These are phyloP conservation scores for Drosophila simulans DNA, from an alignment of 1,140 invertebrate species.

Conservation along the genomic window DNA sequence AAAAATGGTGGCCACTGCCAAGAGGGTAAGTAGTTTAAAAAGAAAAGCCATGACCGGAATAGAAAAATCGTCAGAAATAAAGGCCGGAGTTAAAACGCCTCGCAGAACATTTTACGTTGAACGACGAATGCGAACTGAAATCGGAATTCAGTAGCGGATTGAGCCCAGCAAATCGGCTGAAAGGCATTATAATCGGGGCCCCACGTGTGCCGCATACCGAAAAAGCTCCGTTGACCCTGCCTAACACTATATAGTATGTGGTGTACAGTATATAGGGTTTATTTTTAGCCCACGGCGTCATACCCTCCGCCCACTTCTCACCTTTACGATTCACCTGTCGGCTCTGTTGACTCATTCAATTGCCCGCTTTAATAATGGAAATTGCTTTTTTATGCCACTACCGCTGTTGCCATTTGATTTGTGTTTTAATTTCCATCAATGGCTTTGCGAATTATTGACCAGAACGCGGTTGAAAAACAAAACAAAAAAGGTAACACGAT, in stretches of 20 bases:
- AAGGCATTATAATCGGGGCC: conserved; percentile 28
- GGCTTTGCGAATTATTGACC: conserved; percentile 66
- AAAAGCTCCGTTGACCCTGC: conserved; percentile 46
- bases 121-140: conserved; percentile 55
- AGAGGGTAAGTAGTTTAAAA: conserved; percentile 9
- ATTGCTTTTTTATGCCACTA: conserved; percentile 6
- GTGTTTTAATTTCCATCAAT: conserved; percentile 57
- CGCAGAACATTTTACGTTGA: conserved; percentile 72
- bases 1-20: conserved; percentile 14
- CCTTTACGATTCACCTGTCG: conserved; percentile 34
- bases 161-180: conserved; percentile 16
- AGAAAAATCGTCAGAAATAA: conserved; percentile 11
- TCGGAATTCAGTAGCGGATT: background rate
- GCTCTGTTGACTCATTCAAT: conserved; percentile 61
- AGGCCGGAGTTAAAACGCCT: conserved; percentile 7
- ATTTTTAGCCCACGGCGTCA: conserved; percentile 54
- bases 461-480: conserved; percentile 42
- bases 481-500: background rate
- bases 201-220: conserved; percentile 68
- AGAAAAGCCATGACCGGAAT: conserved; percentile 24
- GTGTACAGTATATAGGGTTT: conserved; percentile 17
- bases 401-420: conserved; percentile 39
- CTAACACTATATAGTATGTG: conserved; percentile 3
- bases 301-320: conserved; percentile 9
- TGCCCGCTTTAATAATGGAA: conserved; percentile 15